phyloP scores from a whole-genome alignment of 2,113 vertebrate species.

The Cricetomys ansorgei region DNA sequence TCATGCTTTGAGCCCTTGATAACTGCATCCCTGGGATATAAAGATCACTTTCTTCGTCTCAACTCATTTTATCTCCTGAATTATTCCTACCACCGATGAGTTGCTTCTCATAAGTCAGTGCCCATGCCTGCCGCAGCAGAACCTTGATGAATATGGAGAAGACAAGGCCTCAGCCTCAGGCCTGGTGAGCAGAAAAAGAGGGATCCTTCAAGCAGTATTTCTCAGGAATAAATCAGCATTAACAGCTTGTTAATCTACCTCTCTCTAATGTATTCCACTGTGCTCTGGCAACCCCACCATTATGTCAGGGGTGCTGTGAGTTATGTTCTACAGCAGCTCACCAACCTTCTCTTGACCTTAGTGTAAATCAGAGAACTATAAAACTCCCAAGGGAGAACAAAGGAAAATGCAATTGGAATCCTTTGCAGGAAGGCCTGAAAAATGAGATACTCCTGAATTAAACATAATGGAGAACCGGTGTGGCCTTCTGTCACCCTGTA shows the following conservation, averaged over 20 bases:
- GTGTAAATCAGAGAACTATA: background rate
- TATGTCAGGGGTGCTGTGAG: background rate
- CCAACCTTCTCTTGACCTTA: constrained; percentile 25
- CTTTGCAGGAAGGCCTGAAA: background rate
- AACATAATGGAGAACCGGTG: background rate
- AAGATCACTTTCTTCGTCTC: background rate
- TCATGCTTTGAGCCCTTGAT: rapidly evolving
- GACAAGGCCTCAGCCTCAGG: rapidly evolving
- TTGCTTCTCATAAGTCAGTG: background rate
- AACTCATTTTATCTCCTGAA: background rate
- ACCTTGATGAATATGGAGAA: background rate
- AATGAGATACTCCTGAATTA: background rate
- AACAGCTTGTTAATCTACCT: background rate
- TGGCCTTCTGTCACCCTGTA: background rate
- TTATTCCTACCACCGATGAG: background rate
- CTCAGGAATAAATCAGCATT: background rate
- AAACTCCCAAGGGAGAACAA: background rate
- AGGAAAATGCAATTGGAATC: background rate
- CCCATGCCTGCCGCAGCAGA: background rate
- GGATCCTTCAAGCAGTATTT: background rate
- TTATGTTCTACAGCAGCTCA: background rate
- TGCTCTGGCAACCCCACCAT: background rate
- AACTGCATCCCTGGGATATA: background rate
- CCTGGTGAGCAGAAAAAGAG: background rate
- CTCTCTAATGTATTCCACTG: background rate